Base-by-base conservation (phyloP, 1,140 invertebrate genomes). In the Saxidomus purpurata region DNA sequence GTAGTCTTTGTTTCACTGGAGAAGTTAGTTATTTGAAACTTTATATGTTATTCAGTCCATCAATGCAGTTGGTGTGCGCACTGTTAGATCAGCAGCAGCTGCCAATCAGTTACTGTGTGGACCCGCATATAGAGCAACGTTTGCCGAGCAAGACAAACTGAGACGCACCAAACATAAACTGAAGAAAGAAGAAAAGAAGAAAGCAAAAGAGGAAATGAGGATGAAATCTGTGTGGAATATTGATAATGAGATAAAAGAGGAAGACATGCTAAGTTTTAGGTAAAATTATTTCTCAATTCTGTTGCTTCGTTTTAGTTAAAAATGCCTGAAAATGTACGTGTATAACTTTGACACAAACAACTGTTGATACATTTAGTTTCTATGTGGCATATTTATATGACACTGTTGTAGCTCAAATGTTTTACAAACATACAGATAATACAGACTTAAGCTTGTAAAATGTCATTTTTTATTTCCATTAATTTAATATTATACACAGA, bases 141-240 rank as follows among this genome's bases (percentile, higher is more conserved):
- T 94, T 63, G 69, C 85, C 9, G 94, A 95, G 28, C 79, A 90
- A 38, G 93, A 94, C 31, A 90, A 85, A 25, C 84, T 89, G n/a
- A 92, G 91, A 52, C 43, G 93, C 22, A 91, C 86, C 61, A 92
- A 91, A 34, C 90, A 89, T 47, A 79, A 77, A 22, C 63, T 92
- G n/a, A 94, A 94, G 69, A 94, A 94, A 69, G 94, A 95, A 74
- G 93, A 94, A 43, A 95, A 93, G 63, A 83, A 88, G 36, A 94
- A 93, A 69, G 91, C 87, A 1, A 93, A 91, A 49, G 93, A 94
- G 59, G 92, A 93, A 80, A 69, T 83, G 22, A 93, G 91, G 49
- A 92, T 93, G 83, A 83, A 90, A 77, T 92, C 93, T n/a, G 90
- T 92, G 6, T 95, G 94, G 94, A 95, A 93, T 88, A 89, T 95